phyloP scores from a whole-genome alignment of 2,113 vertebrate species.

The Girardinichthys multiradiatus region DNA sequence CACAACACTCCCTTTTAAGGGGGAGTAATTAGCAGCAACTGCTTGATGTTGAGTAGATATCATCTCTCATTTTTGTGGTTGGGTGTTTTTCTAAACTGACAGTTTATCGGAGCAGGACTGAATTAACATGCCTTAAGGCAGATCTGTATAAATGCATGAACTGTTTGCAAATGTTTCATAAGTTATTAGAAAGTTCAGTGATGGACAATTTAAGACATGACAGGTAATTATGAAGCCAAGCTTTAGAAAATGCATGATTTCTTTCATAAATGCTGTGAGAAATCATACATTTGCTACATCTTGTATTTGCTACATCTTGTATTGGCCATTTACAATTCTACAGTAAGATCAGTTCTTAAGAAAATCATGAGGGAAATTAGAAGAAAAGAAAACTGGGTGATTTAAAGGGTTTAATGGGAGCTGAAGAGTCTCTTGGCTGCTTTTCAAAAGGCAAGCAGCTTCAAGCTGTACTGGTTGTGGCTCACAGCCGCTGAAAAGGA shows the following conservation, averaged over 20 bases:
- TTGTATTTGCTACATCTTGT: not conserved
- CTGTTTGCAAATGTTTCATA: not conserved
- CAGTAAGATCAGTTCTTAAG: not conserved
- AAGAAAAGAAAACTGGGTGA: conserved; percentile 43
- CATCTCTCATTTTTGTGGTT: not conserved
- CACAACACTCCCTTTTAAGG: not conserved
- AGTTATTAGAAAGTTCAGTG: conserved; percentile 6
- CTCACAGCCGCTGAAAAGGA: conserved; percentile 81
- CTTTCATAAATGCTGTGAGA: not conserved
- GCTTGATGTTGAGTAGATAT: not conserved
- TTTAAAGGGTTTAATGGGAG: conserved; percentile 70
- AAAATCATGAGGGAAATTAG: conserved; percentile 44
- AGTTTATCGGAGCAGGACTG: not conserved
- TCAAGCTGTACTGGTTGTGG: conserved; percentile 73
- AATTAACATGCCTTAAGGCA: conserved; percentile 1
- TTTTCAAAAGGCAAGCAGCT: conserved; percentile 73
- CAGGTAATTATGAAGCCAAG: not conserved
- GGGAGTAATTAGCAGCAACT: not conserved
- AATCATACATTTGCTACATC: not conserved
- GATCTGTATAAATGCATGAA: conserved; percentile 2
- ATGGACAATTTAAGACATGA: conserved; percentile 10
- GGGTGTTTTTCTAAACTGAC: not conserved
- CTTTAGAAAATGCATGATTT: not conserved
- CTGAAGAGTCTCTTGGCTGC: conserved; percentile 74
- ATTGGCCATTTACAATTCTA: not conserved